These are phyloP conservation scores for Poeciliopsis gracilis DNA, from an alignment of 2,797 vertebrate species.

Conservation along the genomic window DNA sequence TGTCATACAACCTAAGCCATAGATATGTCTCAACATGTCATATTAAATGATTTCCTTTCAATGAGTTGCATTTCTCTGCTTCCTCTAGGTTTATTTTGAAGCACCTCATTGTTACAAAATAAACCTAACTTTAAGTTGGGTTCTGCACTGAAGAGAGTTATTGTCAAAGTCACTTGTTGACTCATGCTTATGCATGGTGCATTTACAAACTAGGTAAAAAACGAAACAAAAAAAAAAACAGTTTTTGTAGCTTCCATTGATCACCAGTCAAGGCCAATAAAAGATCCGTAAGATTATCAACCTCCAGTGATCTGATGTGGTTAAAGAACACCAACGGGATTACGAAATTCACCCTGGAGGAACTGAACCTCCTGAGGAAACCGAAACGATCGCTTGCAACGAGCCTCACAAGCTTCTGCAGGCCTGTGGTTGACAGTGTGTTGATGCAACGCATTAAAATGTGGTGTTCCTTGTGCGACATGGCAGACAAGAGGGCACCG, in stretches of 20 bases:
- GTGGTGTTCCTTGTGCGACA: neutral
- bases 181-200: neutral
- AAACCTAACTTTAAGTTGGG: neutral
- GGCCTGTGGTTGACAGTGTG: neutral
- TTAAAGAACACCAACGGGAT: neutral
- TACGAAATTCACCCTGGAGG: neutral
- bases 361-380: neutral
- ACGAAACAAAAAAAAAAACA: no score
- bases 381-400: neutral
- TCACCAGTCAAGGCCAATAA: neutral
- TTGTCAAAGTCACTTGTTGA: neutral
- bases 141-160: neutral
- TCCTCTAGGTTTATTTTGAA: neutral
- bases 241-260: neutral
- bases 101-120: neutral
- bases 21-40: neutral
- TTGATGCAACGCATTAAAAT: no score
- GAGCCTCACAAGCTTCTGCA: neutral
- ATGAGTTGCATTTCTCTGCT: neutral
- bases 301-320: neutral
- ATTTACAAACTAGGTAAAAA: neutral
- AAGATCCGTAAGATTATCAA: neutral
- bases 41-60: neutral
- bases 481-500: neutral
- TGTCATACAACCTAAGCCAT: neutral